phyloP scores from a whole-genome alignment of 2,113 vertebrate genomes.

The Abramis brama region DNA sequence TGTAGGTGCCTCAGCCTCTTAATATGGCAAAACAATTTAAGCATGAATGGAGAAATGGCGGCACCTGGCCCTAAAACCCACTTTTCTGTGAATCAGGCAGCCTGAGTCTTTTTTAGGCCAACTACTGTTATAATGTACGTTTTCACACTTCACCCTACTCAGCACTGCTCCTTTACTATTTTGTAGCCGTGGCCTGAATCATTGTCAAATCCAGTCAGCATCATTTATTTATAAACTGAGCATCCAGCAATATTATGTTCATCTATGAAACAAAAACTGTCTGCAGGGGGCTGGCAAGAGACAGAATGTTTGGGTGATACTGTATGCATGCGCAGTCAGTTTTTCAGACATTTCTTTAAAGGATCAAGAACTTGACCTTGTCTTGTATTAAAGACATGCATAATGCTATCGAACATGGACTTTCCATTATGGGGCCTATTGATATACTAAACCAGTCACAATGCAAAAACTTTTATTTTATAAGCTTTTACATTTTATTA shows the following conservation, averaged over 20 bases:
- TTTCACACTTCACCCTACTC: not conserved
- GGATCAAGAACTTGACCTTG: slow-evolving; percentile 59
- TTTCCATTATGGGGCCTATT: not conserved
- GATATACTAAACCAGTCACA: not conserved
- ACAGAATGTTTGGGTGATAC: slow-evolving; percentile 1
- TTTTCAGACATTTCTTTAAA: slow-evolving; percentile 54
- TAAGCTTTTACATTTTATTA: not conserved
- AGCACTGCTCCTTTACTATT: slow-evolving; percentile 12
- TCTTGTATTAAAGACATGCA: not conserved
- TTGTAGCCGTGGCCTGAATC: not conserved
- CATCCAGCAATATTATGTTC: slow-evolving; percentile 53
- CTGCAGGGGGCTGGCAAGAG: slow-evolving; percentile 46
- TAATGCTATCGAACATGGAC: not conserved
- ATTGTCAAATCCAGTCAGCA: slow-evolving; percentile 34
- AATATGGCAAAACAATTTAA: slow-evolving; percentile 11
- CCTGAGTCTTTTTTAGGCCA: slow-evolving; percentile 38
- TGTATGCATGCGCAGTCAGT: slow-evolving; percentile 40
- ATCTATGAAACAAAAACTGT: slow-evolving; percentile 56
- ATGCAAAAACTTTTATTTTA: not conserved
- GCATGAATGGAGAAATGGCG: not conserved
- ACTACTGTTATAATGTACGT: not conserved
- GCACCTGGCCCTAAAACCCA: slow-evolving; percentile 44
- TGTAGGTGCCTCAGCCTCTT: not conserved
- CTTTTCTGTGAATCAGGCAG: slow-evolving; percentile 34
- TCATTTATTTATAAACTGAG: slow-evolving; percentile 59